Evolutionary conservation across 2,888 invertebrate species (phyloP).

Genomic region (Dolomedes plantarius): DNA sequence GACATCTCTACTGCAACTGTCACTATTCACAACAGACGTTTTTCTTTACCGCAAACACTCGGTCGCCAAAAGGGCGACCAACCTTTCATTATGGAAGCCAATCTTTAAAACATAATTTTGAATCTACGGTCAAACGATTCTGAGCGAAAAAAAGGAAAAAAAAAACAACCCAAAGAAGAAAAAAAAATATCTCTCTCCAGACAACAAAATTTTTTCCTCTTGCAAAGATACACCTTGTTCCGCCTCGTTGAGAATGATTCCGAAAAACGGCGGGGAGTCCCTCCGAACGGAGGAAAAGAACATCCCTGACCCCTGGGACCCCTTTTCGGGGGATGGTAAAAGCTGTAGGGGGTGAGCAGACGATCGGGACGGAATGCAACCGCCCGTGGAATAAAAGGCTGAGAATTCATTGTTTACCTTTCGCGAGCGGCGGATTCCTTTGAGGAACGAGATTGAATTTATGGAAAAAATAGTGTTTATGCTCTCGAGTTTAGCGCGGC

Average conservation of each 20-base stretch:
- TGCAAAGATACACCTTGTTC: slow-evolving; percentile 53
- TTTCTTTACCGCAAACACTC: no score
- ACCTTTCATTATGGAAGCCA: background rate
- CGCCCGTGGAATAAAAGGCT: slow-evolving; percentile 8
- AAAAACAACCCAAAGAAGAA: slow-evolving; percentile 2
- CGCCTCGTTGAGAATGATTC: slow-evolving; percentile 46
- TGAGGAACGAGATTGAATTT: background rate
- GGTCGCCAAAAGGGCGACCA: background rate
- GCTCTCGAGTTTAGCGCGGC: background rate
- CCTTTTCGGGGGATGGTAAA: background rate
- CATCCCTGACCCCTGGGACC: slow-evolving; percentile 12
- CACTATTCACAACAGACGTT: no score
- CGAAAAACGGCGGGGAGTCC: slow-evolving; percentile 49
- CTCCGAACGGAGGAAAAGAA: background rate
- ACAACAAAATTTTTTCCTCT: slow-evolving; percentile 13
- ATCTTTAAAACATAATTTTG: background rate
- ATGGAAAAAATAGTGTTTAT: slow-evolving; percentile 1
- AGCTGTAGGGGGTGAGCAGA: slow-evolving; percentile 6
- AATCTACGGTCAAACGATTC: slow-evolving; percentile 16
- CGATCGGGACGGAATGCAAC: slow-evolving; percentile 9
- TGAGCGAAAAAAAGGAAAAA: background rate
- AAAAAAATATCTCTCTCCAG: slow-evolving; percentile 16
- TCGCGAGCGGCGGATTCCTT: background rate
- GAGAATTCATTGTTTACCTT: slow-evolving; percentile 13
- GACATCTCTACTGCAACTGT: no score